These are phyloP conservation scores for Chironomus riparius DNA, from an alignment of 2,888 invertebrate species.

Conservation along the genomic window DNA sequence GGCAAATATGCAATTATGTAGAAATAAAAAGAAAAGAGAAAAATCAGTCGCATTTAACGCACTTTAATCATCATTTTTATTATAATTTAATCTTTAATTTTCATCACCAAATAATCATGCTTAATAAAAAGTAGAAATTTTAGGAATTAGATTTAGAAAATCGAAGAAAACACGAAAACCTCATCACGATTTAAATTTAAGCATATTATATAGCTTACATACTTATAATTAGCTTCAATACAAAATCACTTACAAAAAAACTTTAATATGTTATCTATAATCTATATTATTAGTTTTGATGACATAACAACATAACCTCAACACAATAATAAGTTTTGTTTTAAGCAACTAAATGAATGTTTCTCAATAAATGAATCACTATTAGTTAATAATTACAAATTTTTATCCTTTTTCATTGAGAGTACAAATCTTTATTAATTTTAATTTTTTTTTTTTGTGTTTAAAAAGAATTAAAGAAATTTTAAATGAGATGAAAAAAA, in stretches of 20 bases:
- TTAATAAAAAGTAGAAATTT: background rate
- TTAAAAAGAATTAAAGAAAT: background rate
- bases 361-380: background rate
- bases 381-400: slow-evolving; percentile 14
- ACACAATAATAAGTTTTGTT: background rate
- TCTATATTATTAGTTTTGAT: background rate
- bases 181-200: background rate
- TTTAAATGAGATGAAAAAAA: too few relatives aligned
- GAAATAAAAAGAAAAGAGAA: background rate
- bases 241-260: too few relatives aligned
- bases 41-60: slow-evolving; percentile 5
- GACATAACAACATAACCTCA: slow-evolving; percentile 14
- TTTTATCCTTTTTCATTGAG: slow-evolving; percentile 4
- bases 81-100: background rate
- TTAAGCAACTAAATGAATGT: background rate
- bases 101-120: background rate
- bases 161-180: background rate
- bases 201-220: too few relatives aligned
- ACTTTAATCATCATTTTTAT: background rate
- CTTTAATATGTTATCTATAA: background rate
- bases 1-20: too few relatives aligned
- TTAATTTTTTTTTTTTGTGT: background rate
- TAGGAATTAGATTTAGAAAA: too few relatives aligned
- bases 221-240: too few relatives aligned
- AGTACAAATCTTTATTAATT: slow-evolving; percentile 14